Conservation (phyloP, 2,888 invertebrate genomes). For the Brenthis hecate region DNA sequence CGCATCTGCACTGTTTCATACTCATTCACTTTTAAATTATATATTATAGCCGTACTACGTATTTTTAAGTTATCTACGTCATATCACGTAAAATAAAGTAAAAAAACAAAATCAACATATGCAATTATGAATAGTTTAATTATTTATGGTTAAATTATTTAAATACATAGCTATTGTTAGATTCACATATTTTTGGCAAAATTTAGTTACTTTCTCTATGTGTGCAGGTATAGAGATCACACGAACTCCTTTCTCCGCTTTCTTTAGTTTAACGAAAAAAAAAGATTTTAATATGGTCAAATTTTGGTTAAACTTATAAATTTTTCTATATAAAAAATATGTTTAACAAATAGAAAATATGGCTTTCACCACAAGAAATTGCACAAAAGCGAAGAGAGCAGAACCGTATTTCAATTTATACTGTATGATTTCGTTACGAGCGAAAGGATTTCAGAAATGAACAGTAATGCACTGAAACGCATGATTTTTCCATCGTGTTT, state of each 20-base stretch:
- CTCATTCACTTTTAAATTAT: slow-evolving; percentile 63
- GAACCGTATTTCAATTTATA: slow-evolving; percentile 31
- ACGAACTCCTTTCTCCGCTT: too few relatives aligned
- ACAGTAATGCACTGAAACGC: slow-evolving; percentile 47
- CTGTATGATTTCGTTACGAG: slow-evolving; percentile 50
- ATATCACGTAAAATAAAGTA: slow-evolving; percentile 3
- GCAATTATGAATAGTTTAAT: neutral
- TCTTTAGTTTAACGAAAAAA: too few relatives aligned
- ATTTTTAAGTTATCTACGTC: slow-evolving; percentile 23
- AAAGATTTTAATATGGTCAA: too few relatives aligned
- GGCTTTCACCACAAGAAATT: slow-evolving; percentile 35
- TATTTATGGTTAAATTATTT: neutral
- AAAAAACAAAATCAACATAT: neutral
- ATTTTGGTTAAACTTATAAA: too few relatives aligned
- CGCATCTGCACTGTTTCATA: slow-evolving; percentile 65
- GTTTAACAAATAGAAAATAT: slow-evolving; percentile 26
- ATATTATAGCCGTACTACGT: slow-evolving; percentile 47
- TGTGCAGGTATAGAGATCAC: too few relatives aligned
- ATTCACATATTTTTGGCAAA: too few relatives aligned
- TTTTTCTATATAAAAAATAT: slow-evolving; percentile 5
- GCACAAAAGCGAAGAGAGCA: slow-evolving; percentile 34
- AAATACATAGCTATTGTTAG: too few relatives aligned
- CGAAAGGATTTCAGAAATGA: slow-evolving; percentile 73
- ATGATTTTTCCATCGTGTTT: slow-evolving; percentile 47
- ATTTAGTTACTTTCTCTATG: too few relatives aligned